Percentiles rank a stretch among this genome's conserved stretches.
Evolutionary conservation across 2,797 vertebrate species (phyloP).

Genomic region (Lindbergichthys nudifrons): DNA sequence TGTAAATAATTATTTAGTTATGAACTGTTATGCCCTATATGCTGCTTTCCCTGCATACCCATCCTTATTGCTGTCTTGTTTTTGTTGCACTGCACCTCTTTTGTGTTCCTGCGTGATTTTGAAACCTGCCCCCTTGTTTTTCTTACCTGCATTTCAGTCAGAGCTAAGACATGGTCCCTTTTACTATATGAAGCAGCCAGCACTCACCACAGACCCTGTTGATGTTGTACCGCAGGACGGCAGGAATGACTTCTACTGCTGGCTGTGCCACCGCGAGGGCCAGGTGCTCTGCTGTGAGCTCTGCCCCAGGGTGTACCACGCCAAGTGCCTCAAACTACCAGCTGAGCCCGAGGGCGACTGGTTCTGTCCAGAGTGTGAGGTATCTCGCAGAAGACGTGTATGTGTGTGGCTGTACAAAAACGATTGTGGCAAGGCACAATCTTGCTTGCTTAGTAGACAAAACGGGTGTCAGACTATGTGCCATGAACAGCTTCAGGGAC

Average conservation of each 20-base stretch:
- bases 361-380: constrained; percentile 95
- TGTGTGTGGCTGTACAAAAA: constrained; percentile 59
- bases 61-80: constrained; percentile 74
- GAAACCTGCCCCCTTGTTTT: constrained; percentile 95
- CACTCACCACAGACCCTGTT: constrained; percentile 97
- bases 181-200: constrained; percentile 98
- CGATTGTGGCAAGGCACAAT: constrained; percentile 35
- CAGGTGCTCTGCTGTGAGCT: constrained; percentile 99
- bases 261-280: constrained; percentile 98
- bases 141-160: constrained; percentile 99
- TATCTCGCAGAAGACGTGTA: constrained; percentile 69
- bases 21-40: constrained; percentile 40
- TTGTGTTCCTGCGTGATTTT: constrained; percentile 90
- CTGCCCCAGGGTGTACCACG: constrained; percentile 99
- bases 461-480: constrained; percentile 25
- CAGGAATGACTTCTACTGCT: constrained; percentile 99
- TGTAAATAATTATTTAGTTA: constrained; percentile 27
- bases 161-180: constrained; percentile 99
- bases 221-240: constrained; percentile 99
- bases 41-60: constrained; percentile 72
- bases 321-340: constrained; percentile 99
- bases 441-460: constrained; percentile 19
- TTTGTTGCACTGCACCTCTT: constrained; percentile 84
- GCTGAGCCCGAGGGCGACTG: constrained; percentile 95
- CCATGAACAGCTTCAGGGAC: constrained; percentile 3